These are phyloP conservation scores for Osmoderma eremita DNA, from an alignment of 2,888 invertebrate genomes.

Conservation along the genomic window DNA sequence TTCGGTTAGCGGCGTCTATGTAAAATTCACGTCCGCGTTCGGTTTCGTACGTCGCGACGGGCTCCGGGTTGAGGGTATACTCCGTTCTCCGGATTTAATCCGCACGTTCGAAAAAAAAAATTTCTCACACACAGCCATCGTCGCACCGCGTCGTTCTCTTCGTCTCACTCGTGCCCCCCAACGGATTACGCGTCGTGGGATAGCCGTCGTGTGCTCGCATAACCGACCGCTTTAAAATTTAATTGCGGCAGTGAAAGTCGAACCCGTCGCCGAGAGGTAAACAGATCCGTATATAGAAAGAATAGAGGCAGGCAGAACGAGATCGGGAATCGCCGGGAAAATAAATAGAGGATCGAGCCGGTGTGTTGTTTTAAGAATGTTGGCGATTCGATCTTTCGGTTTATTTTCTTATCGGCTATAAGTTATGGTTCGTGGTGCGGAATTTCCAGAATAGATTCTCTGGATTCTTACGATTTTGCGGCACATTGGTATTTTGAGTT, in stretches of 20 bases:
- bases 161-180: too few species aligned
- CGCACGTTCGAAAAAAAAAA: too few species aligned
- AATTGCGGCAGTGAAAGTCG: conserved; percentile 16
- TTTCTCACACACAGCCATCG: too few species aligned
- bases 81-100: too few species aligned
- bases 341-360: conserved; percentile 1
- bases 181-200: conserved; percentile 4
- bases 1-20: conserved; percentile 27
- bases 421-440: too few species aligned
- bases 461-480: too few species aligned
- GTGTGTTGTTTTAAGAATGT: conserved; percentile 4
- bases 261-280: conserved; percentile 15
- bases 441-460: too few species aligned
- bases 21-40: conserved; percentile 19
- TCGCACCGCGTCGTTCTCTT: too few species aligned
- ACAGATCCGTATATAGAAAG: conserved; percentile 5
- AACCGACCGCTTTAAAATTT: conserved; percentile 14
- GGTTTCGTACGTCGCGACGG: background rate
- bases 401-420: too few species aligned
- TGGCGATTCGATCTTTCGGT: too few species aligned
- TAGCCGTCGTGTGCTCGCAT: conserved; percentile 1
- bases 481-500: too few species aligned
- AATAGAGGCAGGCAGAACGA: background rate
- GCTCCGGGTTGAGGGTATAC: conserved; percentile 11
- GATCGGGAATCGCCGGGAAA: conserved; percentile 4